Conservation (phyloP, 2,113 vertebrate species). For the Daubentonia madagascariensis region DNA sequence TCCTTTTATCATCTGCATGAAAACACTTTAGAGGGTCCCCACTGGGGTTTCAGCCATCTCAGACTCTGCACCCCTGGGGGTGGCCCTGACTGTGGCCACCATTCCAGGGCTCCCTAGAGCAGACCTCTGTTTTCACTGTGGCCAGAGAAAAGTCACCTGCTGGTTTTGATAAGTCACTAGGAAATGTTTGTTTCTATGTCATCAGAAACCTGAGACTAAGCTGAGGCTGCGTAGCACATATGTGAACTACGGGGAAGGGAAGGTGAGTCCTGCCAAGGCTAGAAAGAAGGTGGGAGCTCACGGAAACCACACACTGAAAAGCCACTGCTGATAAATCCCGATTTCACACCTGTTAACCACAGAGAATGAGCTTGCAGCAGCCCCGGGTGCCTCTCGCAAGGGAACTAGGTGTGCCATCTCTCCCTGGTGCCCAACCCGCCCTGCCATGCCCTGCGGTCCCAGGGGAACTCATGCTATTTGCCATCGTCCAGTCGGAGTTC, state of each 20-base stretch:
- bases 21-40: background rate
- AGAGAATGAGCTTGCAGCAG: background rate
- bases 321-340: background rate
- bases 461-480: background rate
- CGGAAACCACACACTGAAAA: fast-evolving
- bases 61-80: background rate
- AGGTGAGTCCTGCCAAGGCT: background rate
- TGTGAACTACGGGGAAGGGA: background rate
- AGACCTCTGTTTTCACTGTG: background rate
- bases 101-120: background rate
- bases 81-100: too few relatives aligned
- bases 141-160: conserved; percentile 28
- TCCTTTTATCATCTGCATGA: background rate
- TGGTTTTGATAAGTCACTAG: background rate
- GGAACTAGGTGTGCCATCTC: background rate
- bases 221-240: background rate
- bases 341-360: background rate
- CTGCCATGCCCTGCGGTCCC: background rate
- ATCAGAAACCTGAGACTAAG: background rate
- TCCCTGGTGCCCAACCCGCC: background rate
- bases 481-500: background rate
- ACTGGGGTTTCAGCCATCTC: background rate
- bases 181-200: background rate
- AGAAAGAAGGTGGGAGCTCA: background rate
- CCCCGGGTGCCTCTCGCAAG: conserved; percentile 40